phyloP scores from a whole-genome alignment of 2,888 invertebrate genomes.

The Rhingia rostrata region DNA sequence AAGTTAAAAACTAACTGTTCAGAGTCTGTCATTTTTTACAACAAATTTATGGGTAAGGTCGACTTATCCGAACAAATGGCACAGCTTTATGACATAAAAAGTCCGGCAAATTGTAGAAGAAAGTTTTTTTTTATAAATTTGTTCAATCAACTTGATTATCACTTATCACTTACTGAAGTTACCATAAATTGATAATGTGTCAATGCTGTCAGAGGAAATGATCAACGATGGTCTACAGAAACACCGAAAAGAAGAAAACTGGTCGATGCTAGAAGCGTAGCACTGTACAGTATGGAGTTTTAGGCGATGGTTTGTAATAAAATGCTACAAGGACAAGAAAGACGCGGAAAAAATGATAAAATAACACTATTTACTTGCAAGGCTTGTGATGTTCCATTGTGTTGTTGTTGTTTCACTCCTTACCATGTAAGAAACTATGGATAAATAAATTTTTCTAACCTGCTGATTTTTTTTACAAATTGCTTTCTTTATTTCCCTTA shows the following conservation, averaged over 20 bases:
- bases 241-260: constrained; percentile 27
- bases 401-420: constrained; percentile 35
- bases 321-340: constrained; percentile 31
- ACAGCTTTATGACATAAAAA: too few species aligned
- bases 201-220: constrained; percentile 22
- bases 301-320: constrained; percentile 27
- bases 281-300: constrained; percentile 4
- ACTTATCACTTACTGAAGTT: constrained; percentile 22
- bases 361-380: constrained; percentile 19
- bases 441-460: constrained; percentile 6
- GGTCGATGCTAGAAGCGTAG: constrained; percentile 15
- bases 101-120: constrained; percentile 26
- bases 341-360: constrained; percentile 33
- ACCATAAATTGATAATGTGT: constrained; percentile 20
- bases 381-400: constrained; percentile 39
- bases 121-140: constrained; percentile 22
- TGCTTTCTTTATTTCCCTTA: too few species aligned
- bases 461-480: too few species aligned
- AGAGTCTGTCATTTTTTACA: too few species aligned
- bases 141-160: constrained; percentile 1
- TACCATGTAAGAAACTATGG: constrained; percentile 21
- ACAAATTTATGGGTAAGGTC: too few species aligned
- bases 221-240: constrained; percentile 19
- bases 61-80: too few species aligned
- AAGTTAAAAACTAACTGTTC: too few species aligned